These are phyloP conservation scores for Drosophila tripunctata DNA, from an alignment of 2,888 invertebrate genomes.

Conservation along the genomic window DNA sequence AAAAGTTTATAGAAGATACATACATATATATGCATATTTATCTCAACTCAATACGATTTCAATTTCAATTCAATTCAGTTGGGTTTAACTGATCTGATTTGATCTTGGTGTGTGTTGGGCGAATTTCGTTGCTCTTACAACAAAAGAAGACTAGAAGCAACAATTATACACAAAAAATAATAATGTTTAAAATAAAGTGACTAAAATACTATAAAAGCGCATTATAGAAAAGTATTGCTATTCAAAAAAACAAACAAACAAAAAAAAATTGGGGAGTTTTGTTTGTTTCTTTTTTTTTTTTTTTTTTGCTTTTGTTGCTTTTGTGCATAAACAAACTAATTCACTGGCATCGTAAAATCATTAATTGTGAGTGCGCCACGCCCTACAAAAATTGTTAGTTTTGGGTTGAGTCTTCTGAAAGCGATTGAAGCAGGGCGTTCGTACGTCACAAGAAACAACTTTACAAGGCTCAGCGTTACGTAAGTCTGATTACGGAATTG, in stretches of 20 bases:
- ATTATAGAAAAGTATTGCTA: slow-evolving; percentile 69
- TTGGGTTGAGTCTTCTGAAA: slow-evolving; percentile 77
- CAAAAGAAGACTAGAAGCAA: slow-evolving; percentile 84
- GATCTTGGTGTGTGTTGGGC: slow-evolving; percentile 51
- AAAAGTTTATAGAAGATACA: slow-evolving; percentile 73
- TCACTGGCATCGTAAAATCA: slow-evolving; percentile 68
- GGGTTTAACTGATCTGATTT: slow-evolving; percentile 30
- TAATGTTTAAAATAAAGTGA: slow-evolving; percentile 76
- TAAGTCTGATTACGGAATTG: slow-evolving; percentile 27
- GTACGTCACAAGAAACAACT: slow-evolving; percentile 59
- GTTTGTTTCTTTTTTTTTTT: neutral
- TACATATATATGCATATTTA: slow-evolving; percentile 32
- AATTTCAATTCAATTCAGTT: slow-evolving; percentile 55
- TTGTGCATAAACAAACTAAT: slow-evolving; percentile 45
- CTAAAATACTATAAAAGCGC: slow-evolving; percentile 80
- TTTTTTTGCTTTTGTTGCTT: slow-evolving; percentile 4
- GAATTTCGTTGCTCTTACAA: slow-evolving; percentile 82
- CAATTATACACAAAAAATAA: slow-evolving; percentile 81
- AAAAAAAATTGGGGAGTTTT: slow-evolving; percentile 53
- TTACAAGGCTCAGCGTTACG: slow-evolving; percentile 74
- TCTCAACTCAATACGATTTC: slow-evolving; percentile 46
- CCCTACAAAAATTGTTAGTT: slow-evolving; percentile 17
- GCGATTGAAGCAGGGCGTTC: slow-evolving; percentile 45
- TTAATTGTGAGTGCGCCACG: slow-evolving; percentile 73
- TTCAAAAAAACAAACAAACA: slow-evolving; percentile 57